phyloP scores from a whole-genome alignment of 2,113 vertebrate genomes.

The Aleadryas rufinucha region DNA sequence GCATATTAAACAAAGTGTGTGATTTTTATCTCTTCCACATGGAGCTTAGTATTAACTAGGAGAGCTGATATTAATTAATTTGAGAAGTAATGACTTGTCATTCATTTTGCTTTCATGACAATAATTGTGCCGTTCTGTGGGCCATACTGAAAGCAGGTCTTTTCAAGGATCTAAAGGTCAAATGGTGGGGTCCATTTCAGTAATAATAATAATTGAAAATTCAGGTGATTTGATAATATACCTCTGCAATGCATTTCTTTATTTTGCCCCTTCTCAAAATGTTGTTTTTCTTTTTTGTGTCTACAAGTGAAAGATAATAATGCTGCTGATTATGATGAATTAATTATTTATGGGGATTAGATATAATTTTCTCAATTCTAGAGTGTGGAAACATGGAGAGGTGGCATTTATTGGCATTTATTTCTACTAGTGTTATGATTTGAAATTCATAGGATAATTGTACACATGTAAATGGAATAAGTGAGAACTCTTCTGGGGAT shows the following conservation, averaged over 20 bases:
- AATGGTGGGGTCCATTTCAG: background rate
- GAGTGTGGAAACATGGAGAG: background rate
- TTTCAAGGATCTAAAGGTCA: background rate
- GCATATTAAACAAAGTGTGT: slow-evolving; percentile 63
- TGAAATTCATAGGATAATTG: background rate
- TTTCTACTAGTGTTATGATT: background rate
- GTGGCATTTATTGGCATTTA: background rate
- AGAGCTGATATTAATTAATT: slow-evolving; percentile 65
- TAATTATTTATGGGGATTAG: background rate
- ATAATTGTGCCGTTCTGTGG: background rate
- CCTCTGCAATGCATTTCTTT: background rate
- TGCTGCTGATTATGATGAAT: background rate
- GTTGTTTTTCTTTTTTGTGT: background rate
- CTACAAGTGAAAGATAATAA: background rate
- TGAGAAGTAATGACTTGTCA: slow-evolving; percentile 41
- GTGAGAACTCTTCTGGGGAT: background rate
- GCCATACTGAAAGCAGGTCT: background rate
- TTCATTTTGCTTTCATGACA: slow-evolving; percentile 23
- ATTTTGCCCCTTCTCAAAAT: background rate
- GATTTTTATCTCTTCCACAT: slow-evolving; percentile 65
- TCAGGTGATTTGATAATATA: background rate
- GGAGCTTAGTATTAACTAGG: slow-evolving; percentile 37
- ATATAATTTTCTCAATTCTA: background rate
- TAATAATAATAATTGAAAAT: background rate
- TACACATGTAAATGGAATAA: background rate